Base-by-base conservation (phyloP, 2,797 vertebrate species). In the Arnoldichthys spilopterus region DNA sequence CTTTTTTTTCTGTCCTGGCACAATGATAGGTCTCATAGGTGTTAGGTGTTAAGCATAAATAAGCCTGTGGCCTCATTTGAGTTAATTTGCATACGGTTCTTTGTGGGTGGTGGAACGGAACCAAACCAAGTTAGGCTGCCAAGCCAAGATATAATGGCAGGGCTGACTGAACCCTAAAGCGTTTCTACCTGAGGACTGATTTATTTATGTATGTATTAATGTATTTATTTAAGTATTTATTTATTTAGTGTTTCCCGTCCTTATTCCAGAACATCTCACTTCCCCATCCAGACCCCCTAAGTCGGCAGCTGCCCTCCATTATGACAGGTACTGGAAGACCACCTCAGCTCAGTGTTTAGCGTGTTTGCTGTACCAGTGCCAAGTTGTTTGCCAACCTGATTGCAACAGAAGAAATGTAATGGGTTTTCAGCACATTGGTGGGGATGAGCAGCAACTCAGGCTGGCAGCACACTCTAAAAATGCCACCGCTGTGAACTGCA, bases 301-400 rank as follows among this genome's bases (percentile, higher is more conserved):
- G 34, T 63, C 45, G 40, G 47, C 76, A 78, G 68, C 68, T 78
- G 68, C 30, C 71, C 59, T 64, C 68, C 32, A 78, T 78, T 78
- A 78, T 53, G 68, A 62, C 34, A 11, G n/a, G 4, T 3, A 40
- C 47, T 54, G 58, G 24, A 78, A 64, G 49, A 51, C 59, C 76
- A 12, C n/a, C 7, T 72, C 34, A 8, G 34, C 58, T 43, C 37
- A 58, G 58, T 32, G 24, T 54, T 26, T 51, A 53, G 40, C 51
- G 56, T 62, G 56, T 71, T 71, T 51, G 62, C 58, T 68, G 22
- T 40, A 53, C 12, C 9, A 32, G 16, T 34, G 76, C 68, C 76
- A 78, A 72, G 54, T n/a, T 47, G 12, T 28, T 72, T 32, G 20
- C 76, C 53, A 45, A 47, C 40, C 76, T 77, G 66, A 70, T 70